Conservation (phyloP, 2,113 vertebrate species). For the Trochalopteron elliotii region DNA sequence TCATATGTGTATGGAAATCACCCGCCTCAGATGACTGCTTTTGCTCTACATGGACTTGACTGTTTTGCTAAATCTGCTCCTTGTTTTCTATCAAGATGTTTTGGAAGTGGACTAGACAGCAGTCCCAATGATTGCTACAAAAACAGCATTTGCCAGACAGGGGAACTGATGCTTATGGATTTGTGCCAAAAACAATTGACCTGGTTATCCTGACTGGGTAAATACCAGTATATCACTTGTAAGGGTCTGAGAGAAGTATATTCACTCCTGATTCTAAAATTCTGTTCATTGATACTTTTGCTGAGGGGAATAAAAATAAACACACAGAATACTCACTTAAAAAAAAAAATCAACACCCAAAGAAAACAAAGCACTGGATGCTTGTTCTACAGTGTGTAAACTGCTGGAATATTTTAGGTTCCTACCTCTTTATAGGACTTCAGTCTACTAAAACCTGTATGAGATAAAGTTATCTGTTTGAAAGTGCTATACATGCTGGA, state of each 20-base stretch:
- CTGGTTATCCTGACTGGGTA: constrained; percentile 12
- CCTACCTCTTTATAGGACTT: background rate
- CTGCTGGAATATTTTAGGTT: background rate
- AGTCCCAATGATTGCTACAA: background rate
- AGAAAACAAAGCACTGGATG: background rate
- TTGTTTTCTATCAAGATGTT: constrained; percentile 42
- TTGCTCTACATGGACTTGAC: background rate
- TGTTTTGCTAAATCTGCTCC: constrained; percentile 36
- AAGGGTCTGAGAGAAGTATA: background rate
- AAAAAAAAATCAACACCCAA: too few species aligned
- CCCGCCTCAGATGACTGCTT: background rate
- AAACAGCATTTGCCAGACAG: constrained; percentile 37
- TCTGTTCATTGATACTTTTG: constrained; percentile 18
- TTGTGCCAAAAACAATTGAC: constrained; percentile 49
- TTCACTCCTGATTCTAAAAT: constrained; percentile 36
- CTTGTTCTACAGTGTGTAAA: background rate
- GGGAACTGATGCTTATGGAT: constrained; percentile 39
- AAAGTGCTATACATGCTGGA: background rate
- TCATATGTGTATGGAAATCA: background rate
- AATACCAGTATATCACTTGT: background rate
- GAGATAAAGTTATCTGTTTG: background rate
- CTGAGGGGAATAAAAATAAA: constrained; percentile 26
- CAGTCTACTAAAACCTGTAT: background rate
- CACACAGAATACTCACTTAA: background rate
- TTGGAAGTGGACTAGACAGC: constrained; percentile 45